These are phyloP conservation scores for Tokudaia muenninki DNA, from an alignment of 2,797 vertebrate genomes.

Conservation along the genomic window DNA sequence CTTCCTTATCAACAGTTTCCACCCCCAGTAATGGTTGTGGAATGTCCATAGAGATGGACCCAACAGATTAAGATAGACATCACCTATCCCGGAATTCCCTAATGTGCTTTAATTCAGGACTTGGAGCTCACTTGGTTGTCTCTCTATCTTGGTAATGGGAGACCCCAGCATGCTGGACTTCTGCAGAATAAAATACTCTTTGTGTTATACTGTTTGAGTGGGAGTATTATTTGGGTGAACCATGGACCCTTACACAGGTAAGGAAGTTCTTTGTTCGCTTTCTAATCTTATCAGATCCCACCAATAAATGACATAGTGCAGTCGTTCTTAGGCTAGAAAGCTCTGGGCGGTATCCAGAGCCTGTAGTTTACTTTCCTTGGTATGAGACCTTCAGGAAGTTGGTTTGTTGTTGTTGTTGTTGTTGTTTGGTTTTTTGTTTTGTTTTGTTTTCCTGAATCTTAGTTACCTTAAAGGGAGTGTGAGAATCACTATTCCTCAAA, in stretches of 20 bases:
- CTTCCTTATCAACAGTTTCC: not conserved
- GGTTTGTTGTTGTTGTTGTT: not conserved
- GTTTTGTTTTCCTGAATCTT: not conserved
- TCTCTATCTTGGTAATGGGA: not conserved
- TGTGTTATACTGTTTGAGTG: not conserved
- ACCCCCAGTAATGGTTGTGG: not conserved
- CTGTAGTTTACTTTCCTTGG: not conserved
- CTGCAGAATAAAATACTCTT: not conserved
- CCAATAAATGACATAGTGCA: not conserved
- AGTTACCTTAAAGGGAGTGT: slow-evolving; percentile 16
- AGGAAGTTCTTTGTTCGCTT: not conserved
- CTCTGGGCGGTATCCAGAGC: not conserved
- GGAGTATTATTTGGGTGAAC: not conserved
- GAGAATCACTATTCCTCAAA: slow-evolving; percentile 7
- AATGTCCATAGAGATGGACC: not conserved
- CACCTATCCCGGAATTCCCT: not conserved
- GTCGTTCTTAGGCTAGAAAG: not conserved
- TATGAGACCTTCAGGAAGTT: not conserved
- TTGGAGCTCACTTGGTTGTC: not conserved
- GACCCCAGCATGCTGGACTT: not conserved
- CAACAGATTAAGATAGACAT: not conserved
- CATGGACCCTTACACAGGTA: not conserved
- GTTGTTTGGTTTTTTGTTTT: not conserved
- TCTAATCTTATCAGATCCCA: not conserved
- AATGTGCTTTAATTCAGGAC: not conserved